Evolutionary conservation across 2,888 invertebrate genomes (phyloP).

Genomic region (Acrobasis suavella): DNA sequence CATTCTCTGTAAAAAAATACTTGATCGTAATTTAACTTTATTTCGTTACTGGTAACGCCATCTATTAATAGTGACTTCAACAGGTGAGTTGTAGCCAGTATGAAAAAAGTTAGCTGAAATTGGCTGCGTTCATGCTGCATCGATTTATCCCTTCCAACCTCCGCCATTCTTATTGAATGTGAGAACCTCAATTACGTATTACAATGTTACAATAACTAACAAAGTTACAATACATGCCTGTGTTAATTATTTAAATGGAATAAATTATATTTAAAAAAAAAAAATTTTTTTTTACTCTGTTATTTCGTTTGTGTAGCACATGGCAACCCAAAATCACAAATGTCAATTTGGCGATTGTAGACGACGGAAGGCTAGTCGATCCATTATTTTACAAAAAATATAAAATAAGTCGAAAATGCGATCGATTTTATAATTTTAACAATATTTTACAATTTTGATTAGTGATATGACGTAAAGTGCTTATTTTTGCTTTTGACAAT

Average conservation of each 20-base stretch:
- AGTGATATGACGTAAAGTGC: constrained; percentile 48
- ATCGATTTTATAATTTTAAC: constrained; percentile 35
- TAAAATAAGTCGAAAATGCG: constrained; percentile 42
- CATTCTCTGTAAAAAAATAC: too few species aligned
- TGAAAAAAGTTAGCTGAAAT: background rate
- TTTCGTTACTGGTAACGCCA: background rate
- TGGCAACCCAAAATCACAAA: constrained; percentile 15
- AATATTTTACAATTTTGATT: constrained; percentile 23
- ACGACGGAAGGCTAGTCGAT: constrained; percentile 5
- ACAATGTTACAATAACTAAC: too few species aligned
- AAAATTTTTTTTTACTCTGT: background rate
- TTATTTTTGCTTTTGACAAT: constrained; percentile 32
- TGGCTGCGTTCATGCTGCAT: background rate
- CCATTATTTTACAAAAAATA: constrained; percentile 35
- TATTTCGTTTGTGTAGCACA: background rate
- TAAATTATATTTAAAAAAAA: too few species aligned
- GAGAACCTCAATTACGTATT: too few species aligned
- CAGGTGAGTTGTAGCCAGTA: background rate
- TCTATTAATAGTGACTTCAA: background rate
- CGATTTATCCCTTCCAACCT: too few species aligned
- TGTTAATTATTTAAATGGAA: too few species aligned
- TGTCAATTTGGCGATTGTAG: constrained; percentile 20
- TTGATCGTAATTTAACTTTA: too few species aligned
- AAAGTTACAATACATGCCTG: too few species aligned
- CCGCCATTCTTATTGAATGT: too few species aligned